These are phyloP conservation scores for Lithobates sylvaticus DNA, from an alignment of 2,797 vertebrate species.

Conservation along the genomic window DNA sequence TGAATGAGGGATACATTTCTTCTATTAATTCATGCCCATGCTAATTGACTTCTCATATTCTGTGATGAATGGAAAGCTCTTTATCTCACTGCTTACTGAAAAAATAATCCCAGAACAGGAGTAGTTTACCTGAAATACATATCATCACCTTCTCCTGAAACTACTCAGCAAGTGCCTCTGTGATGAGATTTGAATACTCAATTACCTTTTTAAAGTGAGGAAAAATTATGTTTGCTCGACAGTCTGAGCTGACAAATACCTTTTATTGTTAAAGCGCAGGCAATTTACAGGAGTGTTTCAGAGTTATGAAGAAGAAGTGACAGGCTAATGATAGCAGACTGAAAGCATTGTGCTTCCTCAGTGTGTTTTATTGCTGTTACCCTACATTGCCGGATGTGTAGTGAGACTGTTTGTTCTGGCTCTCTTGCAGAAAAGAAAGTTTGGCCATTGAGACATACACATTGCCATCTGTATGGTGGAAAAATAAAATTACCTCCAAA, in stretches of 20 bases:
- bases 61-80: not conserved
- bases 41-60: not conserved
- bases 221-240: not conserved
- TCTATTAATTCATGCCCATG: too few relatives aligned
- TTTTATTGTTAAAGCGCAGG: slow-evolving; percentile 10
- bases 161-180: not conserved
- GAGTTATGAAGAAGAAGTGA: slow-evolving; percentile 49
- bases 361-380: not conserved
- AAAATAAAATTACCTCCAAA: not conserved
- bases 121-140: not conserved
- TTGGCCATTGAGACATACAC: not conserved
- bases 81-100: not conserved
- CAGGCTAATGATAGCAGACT: slow-evolving; percentile 19
- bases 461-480: not conserved
- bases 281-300: rapidly evolving
- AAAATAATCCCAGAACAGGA: not conserved
- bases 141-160: not conserved
- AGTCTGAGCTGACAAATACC: not conserved
- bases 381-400: not conserved
- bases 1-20: too few relatives aligned
- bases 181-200: not conserved
- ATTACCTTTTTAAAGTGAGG: slow-evolving; percentile 23
- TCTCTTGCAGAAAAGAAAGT: slow-evolving; percentile 1
- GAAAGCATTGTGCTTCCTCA: slow-evolving; percentile 16
- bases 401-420: slow-evolving; percentile 19